phyloP scores from a whole-genome alignment of 1,140 invertebrate genomes.

The Musca domestica region DNA sequence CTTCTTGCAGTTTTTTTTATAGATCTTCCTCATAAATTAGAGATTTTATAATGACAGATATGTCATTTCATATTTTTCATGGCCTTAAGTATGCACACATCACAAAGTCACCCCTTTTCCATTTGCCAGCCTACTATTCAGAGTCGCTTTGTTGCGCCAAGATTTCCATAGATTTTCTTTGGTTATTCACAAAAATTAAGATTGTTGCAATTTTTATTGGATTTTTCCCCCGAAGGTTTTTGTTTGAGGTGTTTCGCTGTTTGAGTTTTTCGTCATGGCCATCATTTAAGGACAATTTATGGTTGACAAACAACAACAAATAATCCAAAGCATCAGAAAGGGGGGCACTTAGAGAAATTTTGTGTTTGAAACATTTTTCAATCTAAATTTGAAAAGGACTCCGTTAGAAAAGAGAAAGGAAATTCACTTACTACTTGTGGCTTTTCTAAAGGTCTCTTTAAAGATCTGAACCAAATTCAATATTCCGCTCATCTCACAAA shows the following conservation, averaged over 20 bases:
- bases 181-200: neutral
- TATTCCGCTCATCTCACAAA: no score
- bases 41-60: conserved; percentile 17
- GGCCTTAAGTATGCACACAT: neutral
- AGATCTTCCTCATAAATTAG: conserved; percentile 16
- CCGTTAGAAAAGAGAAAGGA: no score
- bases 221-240: neutral
- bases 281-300: conserved; percentile 9
- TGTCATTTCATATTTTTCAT: neutral
- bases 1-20: conserved; percentile 2
- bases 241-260: neutral
- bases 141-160: neutral
- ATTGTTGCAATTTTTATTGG: neutral
- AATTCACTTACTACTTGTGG: no score
- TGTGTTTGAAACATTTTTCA: no score
- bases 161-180: neutral
- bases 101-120: neutral
- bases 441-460: no score
- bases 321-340: no score
- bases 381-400: no score
- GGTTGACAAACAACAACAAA: neutral
- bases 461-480: no score
- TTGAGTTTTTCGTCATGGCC: neutral
- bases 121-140: no score
- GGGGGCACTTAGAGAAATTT: no score